phyloP scores from a whole-genome alignment of 2,113 vertebrate species.

The Stegastes partitus region DNA sequence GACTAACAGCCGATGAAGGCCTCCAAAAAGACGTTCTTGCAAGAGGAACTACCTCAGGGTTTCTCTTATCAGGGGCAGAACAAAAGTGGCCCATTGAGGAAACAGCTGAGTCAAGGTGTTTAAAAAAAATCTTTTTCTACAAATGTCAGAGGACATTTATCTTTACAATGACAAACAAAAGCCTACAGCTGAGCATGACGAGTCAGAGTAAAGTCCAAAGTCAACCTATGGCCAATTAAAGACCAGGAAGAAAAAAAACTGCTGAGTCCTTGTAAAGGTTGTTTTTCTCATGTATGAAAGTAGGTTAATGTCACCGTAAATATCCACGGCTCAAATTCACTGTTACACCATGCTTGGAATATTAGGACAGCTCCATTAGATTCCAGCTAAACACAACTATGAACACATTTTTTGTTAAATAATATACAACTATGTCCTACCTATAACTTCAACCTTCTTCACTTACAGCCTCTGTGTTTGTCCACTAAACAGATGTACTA shows the following conservation, averaged over 20 bases:
- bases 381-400: constrained; percentile 1
- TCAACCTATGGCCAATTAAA: constrained; percentile 41
- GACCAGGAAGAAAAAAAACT: constrained; percentile 19
- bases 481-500: background rate
- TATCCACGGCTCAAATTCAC: background rate
- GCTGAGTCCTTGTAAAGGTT: constrained; percentile 34
- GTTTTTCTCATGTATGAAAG: constrained; percentile 40
- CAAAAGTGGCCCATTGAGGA: constrained; percentile 24
- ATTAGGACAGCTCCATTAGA: background rate
- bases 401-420: constrained; percentile 4
- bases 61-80: constrained; percentile 14
- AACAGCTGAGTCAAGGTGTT: background rate
- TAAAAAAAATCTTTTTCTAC: constrained; percentile 1
- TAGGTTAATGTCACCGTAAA: constrained; percentile 55
- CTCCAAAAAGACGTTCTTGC: constrained; percentile 31
- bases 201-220: constrained; percentile 57
- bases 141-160: constrained; percentile 7
- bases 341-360: background rate
- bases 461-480: background rate
- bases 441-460: background rate
- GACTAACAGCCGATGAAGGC: constrained; percentile 14
- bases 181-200: constrained; percentile 23
- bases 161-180: constrained; percentile 24
- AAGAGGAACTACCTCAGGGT: constrained; percentile 6
- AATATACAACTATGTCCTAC: background rate